Base-by-base conservation (phyloP, 2,888 invertebrate species). In the Caradrina clavipalpis region DNA sequence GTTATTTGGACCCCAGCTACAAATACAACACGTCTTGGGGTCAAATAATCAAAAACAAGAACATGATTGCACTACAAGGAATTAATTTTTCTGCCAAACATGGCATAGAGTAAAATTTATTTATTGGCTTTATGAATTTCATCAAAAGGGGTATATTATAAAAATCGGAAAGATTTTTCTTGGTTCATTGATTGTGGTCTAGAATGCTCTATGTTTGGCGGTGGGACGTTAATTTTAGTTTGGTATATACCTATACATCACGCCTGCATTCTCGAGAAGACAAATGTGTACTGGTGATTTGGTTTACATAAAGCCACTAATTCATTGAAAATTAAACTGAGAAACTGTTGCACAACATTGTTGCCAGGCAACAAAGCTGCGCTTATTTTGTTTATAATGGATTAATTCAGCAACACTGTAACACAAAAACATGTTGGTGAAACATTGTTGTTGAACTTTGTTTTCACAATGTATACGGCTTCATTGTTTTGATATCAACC, bases 1-100 rank as follows among this genome's bases (percentile, higher is more conserved):
- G n/a, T 35, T 2, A 21, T 6, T 42, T 15, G 19, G 15, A 42
- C 50, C n/a, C 21, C 22, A 45, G 1, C 10, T 35, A 51, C 15
- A 45, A 51, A 57, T 21, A 15, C n/a, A 69, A 69, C 42, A 49
- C 10, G 45, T 17, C 35, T 66, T 17, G 53, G 31, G 4, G 26
- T 26, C 26, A 26, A 31, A 22, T 3, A 54, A 67, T 17, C 7
- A 42, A 42, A 42, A 4, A 17, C 17, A 45, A 45, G 13, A 45
- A 4, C 2, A 39, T 39, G 39, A 26, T 26, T 26, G 26, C 2
- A 26, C 26, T 35, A 35, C 35, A 35, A 35, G 6, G 35, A 35
- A 35, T 26, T 26, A 26, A 2, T 26, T 26, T 8, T 66, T 64
- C 39, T 26, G 19, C 39, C 26, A 2, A 50, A 64, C 7, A 26